Evolutionary conservation across 2,888 invertebrate species (phyloP), one percentile per base, ranked within the genome.

Genomic region (Xestia ashworthii): DNA sequence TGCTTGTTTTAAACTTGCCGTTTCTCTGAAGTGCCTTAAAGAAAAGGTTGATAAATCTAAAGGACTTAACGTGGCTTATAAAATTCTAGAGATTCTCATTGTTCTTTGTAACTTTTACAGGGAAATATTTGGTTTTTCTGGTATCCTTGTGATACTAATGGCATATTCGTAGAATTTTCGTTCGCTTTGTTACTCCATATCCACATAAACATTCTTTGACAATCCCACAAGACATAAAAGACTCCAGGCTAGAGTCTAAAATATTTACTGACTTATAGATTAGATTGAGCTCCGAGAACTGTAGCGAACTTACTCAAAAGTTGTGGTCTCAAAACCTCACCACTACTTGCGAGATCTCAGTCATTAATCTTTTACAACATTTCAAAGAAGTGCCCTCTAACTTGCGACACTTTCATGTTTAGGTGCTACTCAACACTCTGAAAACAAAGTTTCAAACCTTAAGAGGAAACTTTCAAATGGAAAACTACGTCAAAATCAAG

Each of bases 361-460:
- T 82, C 87, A 87, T 84, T 84, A 86, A 84, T 87, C 84, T 84
- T 86, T 87, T 66, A 84, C 75, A 87, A 88, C 77, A 75, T 87
- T 88, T 84, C 78, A 76, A 82, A 74, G 82, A 86, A 87, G 84
- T 86, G 73, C 75, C 72, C 76, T 82, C 76, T 71, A 80, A 77
- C 62, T 82, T 71, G 80, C 78, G 80, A 86, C 80, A 86, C 80
- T 88, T 85, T 88, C 79, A 81, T 79, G 71, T 87, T 88, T 88
- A 78, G n/a, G n/a, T n/a, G n/a, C 84, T 77, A 79, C 84, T 86
- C 76, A 88, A 86, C 86, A 80, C 87, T 78, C 75, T 73, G 64
- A 71, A 85, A 87, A 82, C 75, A 71, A 88, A 87, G 82, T 86
- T 86, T 64, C 19, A 84, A 78, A 76, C 66, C 71, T 88, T 86